Base-by-base conservation (phyloP, 2,888 invertebrate genomes). In the Melipona bicolor region DNA sequence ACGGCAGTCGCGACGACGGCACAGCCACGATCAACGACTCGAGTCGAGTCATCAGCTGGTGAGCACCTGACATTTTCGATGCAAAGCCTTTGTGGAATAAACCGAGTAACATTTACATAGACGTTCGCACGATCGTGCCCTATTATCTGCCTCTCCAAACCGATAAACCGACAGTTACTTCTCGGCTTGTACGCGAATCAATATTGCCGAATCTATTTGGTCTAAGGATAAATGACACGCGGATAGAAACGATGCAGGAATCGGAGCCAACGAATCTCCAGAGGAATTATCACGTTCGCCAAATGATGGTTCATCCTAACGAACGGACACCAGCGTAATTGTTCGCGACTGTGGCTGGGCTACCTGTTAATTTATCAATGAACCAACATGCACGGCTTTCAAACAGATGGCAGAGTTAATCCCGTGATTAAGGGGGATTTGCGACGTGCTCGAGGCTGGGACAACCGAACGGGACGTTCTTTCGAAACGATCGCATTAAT, bases 51-150 rank as follows among this genome's bases (percentile, higher is more conserved):
- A 74, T 85, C 83, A 62, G 73, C 67, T 52, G 76, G 61, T 54
- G 83, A 85, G 54, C 74, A 89, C 73, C 88, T 89, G 89, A 89
- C 87, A 89, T 89, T 89, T 89, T 89, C 86, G 62, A 88, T 80
- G 87, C 83, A 81, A 79, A 88, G 68, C 74, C 27, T 69, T 61
- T 64, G 59, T 54, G 76, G 75, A 72, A 82, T 77, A 80, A 65
- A 24, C 61, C 52, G 27, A 62, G 59, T 74, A 73, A 72, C 84
- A 84, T 88, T 88, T 88, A 75, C 78, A 78, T 77, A 78, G 71
- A 43, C 70, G 75, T 61, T 73, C 52, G 67, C 52, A 52, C 64
- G 61, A 52, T 62, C 70, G 59, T 65, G 56, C 69, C 68, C 64
- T 77, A 62, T 86, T 83, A 79, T 81, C 78, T 80, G 74, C 13